Conservation (phyloP, 2,113 vertebrate genomes). For the Vombatus ursinus region DNA sequence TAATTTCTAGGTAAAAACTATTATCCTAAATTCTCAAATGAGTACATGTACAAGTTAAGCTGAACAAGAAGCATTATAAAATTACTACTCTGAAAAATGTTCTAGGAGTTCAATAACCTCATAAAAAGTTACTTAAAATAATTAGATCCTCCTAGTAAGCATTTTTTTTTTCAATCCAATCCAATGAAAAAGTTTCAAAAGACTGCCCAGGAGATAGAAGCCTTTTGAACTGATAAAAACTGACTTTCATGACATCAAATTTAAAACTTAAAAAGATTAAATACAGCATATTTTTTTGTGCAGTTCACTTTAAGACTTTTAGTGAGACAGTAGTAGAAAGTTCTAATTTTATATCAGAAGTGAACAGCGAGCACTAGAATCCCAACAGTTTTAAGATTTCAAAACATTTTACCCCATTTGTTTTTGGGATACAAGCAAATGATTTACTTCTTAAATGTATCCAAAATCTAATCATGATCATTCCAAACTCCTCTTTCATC, state of each 20-base stretch:
- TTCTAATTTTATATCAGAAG: constrained; percentile 13
- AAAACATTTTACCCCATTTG: too few relatives aligned
- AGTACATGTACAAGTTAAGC: not conserved
- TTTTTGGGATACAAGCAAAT: too few relatives aligned
- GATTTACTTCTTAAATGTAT: too few relatives aligned
- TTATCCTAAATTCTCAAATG: not conserved
- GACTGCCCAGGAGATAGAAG: not conserved
- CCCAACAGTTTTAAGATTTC: too few relatives aligned
- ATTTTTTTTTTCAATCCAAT: not conserved
- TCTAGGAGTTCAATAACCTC: not conserved
- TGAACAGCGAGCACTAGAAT: not conserved
- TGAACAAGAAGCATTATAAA: not conserved
- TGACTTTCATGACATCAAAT: constrained; percentile 6
- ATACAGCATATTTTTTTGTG: not conserved
- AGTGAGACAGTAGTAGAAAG: not conserved
- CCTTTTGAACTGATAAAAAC: constrained; percentile 24
- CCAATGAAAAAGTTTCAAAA: constrained; percentile 15
- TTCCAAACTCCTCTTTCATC: too few relatives aligned
- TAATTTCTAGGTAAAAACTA: not conserved
- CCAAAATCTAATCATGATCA: too few relatives aligned
- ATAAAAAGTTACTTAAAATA: not conserved
- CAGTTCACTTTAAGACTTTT: not conserved
- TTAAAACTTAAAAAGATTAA: not conserved
- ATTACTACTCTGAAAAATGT: constrained; percentile 30
- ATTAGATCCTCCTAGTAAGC: not conserved